phyloP scores from a whole-genome alignment of 2,888 invertebrate genomes.

The Stenodema calcarata region DNA sequence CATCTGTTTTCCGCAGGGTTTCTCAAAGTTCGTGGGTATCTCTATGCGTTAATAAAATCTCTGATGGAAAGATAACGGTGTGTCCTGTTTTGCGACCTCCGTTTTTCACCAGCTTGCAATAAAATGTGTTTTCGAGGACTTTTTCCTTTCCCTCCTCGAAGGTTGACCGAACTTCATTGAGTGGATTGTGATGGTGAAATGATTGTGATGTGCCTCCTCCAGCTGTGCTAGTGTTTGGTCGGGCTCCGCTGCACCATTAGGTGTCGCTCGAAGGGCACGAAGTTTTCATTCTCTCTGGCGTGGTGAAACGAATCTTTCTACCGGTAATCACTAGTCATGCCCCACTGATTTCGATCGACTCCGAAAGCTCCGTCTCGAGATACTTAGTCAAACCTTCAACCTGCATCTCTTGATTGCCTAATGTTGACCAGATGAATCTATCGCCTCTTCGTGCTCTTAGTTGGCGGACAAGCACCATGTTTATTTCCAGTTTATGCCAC shows the following conservation, averaged over 20 bases:
- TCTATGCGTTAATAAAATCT: too few species aligned
- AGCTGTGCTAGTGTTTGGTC: neutral
- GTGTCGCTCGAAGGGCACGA: neutral
- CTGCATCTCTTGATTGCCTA: too few species aligned
- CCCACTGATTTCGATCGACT: neutral
- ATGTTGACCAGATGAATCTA: neutral
- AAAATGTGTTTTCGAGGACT: neutral
- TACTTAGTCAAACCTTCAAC: neutral
- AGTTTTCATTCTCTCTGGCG: conserved; percentile 1
- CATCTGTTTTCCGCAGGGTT: too few species aligned
- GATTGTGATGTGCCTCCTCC: neutral
- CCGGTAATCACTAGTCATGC: neutral
- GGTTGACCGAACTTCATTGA: neutral
- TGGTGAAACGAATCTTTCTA: neutral
- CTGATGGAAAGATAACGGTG: too few species aligned
- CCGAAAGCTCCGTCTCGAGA: neutral
- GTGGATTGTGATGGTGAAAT: neutral
- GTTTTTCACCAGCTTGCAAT: neutral
- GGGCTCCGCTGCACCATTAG: neutral
- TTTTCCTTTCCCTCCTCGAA: neutral
- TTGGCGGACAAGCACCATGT: too few species aligned
- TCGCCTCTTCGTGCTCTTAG: too few species aligned
- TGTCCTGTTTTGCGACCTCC: neutral
- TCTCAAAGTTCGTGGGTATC: too few species aligned
- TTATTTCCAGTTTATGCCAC: too few species aligned